Conservation (phyloP, 2,797 vertebrate genomes). For the Lagorchestes hirsutus region DNA sequence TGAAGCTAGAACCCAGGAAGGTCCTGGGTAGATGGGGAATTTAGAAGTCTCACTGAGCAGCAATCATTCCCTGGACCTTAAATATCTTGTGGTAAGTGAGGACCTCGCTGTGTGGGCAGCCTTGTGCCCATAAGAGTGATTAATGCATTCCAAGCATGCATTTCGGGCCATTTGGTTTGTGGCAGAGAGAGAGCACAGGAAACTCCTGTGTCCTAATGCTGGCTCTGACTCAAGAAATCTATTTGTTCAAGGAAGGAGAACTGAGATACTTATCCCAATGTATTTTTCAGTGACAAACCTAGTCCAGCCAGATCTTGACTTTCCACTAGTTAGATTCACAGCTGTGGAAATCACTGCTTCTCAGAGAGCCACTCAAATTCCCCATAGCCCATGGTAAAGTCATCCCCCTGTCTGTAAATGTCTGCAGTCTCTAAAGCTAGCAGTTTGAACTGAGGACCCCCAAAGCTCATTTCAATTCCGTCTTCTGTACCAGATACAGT, state of each 20-base stretch:
- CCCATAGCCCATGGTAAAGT: not conserved
- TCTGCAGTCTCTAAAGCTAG: not conserved
- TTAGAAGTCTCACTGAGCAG: conserved; percentile 60
- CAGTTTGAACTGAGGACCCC: not conserved
- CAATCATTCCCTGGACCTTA: not conserved
- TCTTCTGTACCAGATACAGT: not conserved
- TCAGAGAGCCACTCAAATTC: not conserved
- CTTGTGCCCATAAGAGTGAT: not conserved
- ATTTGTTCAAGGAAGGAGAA: not conserved
- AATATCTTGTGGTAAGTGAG: not conserved
- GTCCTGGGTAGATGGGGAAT: conserved; percentile 57
- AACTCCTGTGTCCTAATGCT: conserved; percentile 8
- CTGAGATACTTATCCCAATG: not conserved
- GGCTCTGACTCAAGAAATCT: conserved; percentile 6
- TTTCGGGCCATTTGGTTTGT: not conserved
- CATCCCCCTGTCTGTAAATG: not conserved
- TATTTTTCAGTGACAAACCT: conserved; percentile 3
- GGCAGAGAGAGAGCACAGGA: not conserved
- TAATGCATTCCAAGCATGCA: not conserved
- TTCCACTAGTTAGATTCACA: not conserved
- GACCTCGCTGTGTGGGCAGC: not conserved
- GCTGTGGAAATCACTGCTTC: not conserved
- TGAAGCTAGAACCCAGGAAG: conserved; percentile 5
- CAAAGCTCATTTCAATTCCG: not conserved
- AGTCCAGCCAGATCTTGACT: not conserved